Evolutionary conservation across 2,888 invertebrate species (phyloP).

Genomic region (Melanophora roralis): DNA sequence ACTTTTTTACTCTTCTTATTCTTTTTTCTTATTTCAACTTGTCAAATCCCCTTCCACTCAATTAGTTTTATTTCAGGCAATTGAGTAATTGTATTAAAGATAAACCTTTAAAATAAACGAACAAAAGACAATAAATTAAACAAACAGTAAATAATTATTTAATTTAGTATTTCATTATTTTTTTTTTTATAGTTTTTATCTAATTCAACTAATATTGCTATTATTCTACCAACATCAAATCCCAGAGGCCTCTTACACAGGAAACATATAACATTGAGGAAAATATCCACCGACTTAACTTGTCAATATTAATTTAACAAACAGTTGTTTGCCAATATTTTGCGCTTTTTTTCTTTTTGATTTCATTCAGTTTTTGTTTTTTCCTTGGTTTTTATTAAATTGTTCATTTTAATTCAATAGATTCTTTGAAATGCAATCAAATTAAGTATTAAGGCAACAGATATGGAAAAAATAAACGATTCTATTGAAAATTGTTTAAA

Average conservation of each 20-base stretch:
- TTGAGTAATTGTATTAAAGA: constrained; percentile 32
- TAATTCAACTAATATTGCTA: background rate
- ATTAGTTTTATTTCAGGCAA: constrained; percentile 45
- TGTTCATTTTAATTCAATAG: constrained; percentile 45
- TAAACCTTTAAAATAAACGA: constrained; percentile 23
- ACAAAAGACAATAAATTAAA: background rate
- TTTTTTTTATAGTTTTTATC: constrained; percentile 7
- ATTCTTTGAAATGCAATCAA: constrained; percentile 41
- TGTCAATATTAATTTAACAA: constrained; percentile 56
- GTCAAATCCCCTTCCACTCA: constrained; percentile 40
- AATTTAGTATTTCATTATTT: constrained; percentile 10
- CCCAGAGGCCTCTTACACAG: constrained; percentile 39
- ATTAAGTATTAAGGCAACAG: constrained; percentile 12
- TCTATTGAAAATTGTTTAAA: constrained; percentile 31
- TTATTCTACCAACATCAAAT: background rate
- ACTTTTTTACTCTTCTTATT: no score
- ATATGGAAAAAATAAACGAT: background rate
- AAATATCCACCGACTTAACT: constrained; percentile 32
- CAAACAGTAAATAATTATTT: constrained; percentile 22
- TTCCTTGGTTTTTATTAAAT: constrained; percentile 1
- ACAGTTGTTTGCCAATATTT: constrained; percentile 43
- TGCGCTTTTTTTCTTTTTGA: constrained; percentile 22
- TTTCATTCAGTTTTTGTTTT: background rate
- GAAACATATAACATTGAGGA: constrained; percentile 31
- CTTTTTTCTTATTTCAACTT: background rate